Conservation (phyloP, 2,113 vertebrate species). For the Onychostruthus taczanowskii region DNA sequence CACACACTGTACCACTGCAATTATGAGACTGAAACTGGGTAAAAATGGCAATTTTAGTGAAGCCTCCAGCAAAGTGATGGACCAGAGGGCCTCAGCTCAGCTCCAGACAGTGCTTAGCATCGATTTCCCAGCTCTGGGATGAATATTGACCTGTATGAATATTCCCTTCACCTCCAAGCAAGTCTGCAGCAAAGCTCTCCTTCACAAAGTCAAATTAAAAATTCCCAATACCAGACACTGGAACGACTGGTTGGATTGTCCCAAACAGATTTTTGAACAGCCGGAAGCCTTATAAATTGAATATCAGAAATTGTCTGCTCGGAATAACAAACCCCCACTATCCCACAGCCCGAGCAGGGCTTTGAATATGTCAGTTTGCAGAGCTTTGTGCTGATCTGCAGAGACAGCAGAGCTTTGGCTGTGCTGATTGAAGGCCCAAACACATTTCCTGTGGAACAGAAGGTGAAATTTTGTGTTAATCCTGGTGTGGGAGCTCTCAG, state of each 20-base stretch:
- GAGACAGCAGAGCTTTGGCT: neutral
- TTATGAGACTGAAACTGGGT: neutral
- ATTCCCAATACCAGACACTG: neutral
- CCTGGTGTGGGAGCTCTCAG: neutral
- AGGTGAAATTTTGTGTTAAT: neutral
- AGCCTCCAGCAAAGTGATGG: neutral
- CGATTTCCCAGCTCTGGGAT: neutral
- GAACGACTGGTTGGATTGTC: neutral
- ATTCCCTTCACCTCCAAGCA: neutral
- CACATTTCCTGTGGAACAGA: neutral
- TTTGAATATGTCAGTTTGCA: neutral
- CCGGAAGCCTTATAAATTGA: neutral
- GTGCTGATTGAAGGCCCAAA: neutral
- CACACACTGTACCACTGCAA: fast-evolving
- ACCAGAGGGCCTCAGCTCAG: neutral
- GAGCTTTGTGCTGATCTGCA: neutral
- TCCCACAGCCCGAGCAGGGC: neutral
- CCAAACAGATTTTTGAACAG: neutral
- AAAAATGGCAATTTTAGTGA: neutral
- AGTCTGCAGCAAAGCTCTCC: neutral
- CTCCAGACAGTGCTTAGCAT: neutral
- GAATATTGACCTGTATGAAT: neutral
- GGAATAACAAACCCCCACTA: neutral
- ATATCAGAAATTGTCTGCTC: neutral
- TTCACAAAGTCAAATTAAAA: neutral